phyloP scores from a whole-genome alignment of 2,888 invertebrate species.

The Criorhina ranunculi region DNA sequence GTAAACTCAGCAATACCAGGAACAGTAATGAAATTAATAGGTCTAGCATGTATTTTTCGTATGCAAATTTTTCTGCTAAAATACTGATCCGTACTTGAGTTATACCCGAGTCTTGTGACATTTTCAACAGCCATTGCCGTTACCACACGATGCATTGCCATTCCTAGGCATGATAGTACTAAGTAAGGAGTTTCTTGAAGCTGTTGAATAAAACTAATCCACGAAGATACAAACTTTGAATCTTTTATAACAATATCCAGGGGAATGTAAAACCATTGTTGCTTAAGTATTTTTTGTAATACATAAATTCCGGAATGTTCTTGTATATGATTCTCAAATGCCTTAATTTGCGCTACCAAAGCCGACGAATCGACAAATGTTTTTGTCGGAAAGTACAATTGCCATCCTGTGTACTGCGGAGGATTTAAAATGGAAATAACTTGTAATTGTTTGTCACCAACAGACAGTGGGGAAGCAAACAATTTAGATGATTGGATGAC shows the following conservation, averaged over 20 bases:
- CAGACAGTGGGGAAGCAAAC: slow-evolving; percentile 75
- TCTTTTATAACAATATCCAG: slow-evolving; percentile 86
- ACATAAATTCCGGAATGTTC: slow-evolving; percentile 79
- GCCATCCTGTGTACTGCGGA: slow-evolving; percentile 89
- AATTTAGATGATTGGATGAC: slow-evolving; percentile 1
- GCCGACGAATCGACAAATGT: slow-evolving; percentile 85
- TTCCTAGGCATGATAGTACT: slow-evolving; percentile 89
- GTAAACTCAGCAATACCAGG: slow-evolving; percentile 84
- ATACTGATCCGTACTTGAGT: slow-evolving; percentile 73
- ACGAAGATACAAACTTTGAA: slow-evolving; percentile 86
- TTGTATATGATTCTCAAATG: slow-evolving; percentile 86
- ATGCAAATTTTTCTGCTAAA: slow-evolving; percentile 73
- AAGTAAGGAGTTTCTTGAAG: slow-evolving; percentile 88
- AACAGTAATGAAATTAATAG: slow-evolving; percentile 88
- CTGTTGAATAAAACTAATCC: slow-evolving; percentile 88
- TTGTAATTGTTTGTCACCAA: slow-evolving; percentile 78
- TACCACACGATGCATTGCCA: slow-evolving; percentile 87
- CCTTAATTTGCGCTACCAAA: slow-evolving; percentile 85
- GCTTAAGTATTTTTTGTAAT: slow-evolving; percentile 76
- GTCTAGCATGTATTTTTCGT: slow-evolving; percentile 85
- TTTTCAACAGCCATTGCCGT: slow-evolving; percentile 55
- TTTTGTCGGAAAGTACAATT: slow-evolving; percentile 91
- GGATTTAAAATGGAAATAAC: slow-evolving; percentile 79
- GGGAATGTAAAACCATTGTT: slow-evolving; percentile 84
- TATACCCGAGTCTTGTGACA: slow-evolving; percentile 36